A percentile compares a stretch with the other conserved stretches of the same genome.
Evolutionary conservation across 2,888 invertebrate genomes (phyloP).

Genomic region (Amaurobius ferox): DNA sequence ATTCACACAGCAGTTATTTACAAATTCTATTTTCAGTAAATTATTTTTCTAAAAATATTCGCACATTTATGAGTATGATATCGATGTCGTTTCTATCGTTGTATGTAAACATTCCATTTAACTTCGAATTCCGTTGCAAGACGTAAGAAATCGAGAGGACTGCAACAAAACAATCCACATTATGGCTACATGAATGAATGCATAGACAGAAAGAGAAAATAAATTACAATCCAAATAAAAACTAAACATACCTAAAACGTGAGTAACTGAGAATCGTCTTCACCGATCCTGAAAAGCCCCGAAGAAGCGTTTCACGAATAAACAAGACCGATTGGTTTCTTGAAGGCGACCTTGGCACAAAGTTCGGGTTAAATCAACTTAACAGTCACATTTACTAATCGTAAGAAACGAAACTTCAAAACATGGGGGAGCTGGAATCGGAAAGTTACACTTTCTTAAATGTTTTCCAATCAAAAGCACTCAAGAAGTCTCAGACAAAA

Average conservation of each 20-base stretch:
- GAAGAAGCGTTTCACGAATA: not conserved
- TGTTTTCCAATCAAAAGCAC: not conserved
- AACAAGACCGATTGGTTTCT: not conserved
- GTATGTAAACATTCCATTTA: too few relatives aligned
- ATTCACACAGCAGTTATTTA: too few relatives aligned
- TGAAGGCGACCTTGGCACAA: slow-evolving; percentile 42
- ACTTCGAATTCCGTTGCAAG: too few relatives aligned
- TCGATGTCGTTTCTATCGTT: too few relatives aligned
- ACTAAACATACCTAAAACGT: slow-evolving; percentile 28
- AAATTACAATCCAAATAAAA: too few relatives aligned
- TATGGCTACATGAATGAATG: too few relatives aligned
- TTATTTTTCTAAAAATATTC: too few relatives aligned
- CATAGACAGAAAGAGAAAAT: too few relatives aligned
- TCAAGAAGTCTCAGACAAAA: slow-evolving; percentile 15
- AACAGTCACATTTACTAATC: slow-evolving; percentile 57
- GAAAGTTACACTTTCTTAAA: not conserved
- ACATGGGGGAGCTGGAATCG: not conserved
- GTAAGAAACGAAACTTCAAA: not conserved
- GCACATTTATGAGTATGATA: too few relatives aligned
- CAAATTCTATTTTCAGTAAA: too few relatives aligned
- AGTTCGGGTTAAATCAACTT: slow-evolving; percentile 22
- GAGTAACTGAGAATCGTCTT: slow-evolving; percentile 19
- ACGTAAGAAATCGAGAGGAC: too few relatives aligned
- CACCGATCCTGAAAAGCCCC: slow-evolving; percentile 1
- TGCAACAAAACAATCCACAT: too few relatives aligned